Conservation (phyloP, 2,888 invertebrate species). For the Nebria brevicollis region DNA sequence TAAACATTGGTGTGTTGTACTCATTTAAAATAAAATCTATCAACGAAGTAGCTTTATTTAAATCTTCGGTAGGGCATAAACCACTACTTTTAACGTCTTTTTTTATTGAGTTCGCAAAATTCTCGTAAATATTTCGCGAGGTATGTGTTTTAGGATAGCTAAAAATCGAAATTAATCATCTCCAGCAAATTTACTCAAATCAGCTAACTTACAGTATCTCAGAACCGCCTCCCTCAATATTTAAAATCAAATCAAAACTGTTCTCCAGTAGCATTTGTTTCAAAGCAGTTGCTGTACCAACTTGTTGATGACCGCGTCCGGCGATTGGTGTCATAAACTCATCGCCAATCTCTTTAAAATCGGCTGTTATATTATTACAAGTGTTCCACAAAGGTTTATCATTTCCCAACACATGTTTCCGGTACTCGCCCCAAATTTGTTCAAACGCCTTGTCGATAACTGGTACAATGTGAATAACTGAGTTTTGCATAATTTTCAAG, state of each 20-base stretch:
- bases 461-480: conserved; percentile 85
- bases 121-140: conserved; percentile 61
- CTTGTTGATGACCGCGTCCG: conserved; percentile 62
- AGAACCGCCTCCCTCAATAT: conserved; percentile 78
- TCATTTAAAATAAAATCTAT: conserved; percentile 71
- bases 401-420: conserved; percentile 58
- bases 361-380: conserved; percentile 62
- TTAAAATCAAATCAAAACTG: conserved; percentile 77
- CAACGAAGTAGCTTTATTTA: conserved; percentile 63
- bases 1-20: conserved; percentile 74
- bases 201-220: conserved; percentile 65
- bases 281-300: conserved; percentile 70
- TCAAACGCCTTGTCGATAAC: conserved; percentile 70
- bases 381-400: conserved; percentile 53
- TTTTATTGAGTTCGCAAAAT: conserved; percentile 64
- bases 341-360: conserved; percentile 73
- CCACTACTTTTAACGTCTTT: conserved; percentile 62
- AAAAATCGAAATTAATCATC: conserved; percentile 42
- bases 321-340: conserved; percentile 67
- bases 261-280: conserved; percentile 72
- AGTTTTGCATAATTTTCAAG: conserved; percentile 71
- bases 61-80: conserved; percentile 58
- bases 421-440: conserved; percentile 60
- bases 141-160: conserved; percentile 57
- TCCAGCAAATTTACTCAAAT: background rate